Base-by-base conservation (phyloP, 2,888 invertebrate species). In the Coremacera marginata region DNA sequence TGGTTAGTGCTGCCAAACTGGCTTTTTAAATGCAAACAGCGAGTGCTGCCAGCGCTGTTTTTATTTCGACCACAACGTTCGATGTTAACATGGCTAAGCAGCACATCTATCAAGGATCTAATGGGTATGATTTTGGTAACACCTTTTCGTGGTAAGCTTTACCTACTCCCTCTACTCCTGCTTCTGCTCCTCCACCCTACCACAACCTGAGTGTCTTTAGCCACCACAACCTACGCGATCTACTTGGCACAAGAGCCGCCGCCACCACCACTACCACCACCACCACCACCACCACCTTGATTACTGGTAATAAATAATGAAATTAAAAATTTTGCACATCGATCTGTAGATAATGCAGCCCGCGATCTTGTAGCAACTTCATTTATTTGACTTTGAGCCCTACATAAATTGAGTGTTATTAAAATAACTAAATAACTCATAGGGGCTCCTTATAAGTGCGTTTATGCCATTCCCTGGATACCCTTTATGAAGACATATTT, bases 41-140 rank as follows among this genome's bases (percentile, higher is more conserved):
- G n/a, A 34, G 34, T 37, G 31, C 55, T 34, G 34, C 55, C 19
- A 52, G 25, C 65, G 19, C 2, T 31, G 25, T 62, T 73, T 8
- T n/a, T 31, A 31, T 34, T 14, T 51, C 27, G 67, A 44, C 52
- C 25, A 65, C 44, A 34, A n/a, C 22, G 22, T 22, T 52, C 65
- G 16, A 49, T 51, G 19, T 65, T 34, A 60, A 60, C 60, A 0
- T 60, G 60, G 74, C 63, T 65, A 49, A 65, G 34, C 25, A 22
- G 22, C 51, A 73, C 80, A 82, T 82, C 80, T 82, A 82, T 80
- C 80, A 82, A 76, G 55, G 77, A 79, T 81, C 81, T 82, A 82
- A 82, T 82, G 80, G 55, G 65, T 19, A 49, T 49, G 70, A 22
- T 62, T 34, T 34, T 44, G 63, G 76, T 71, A 70, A 70, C 76